These are phyloP conservation scores for Brachyrhaphis roseni DNA, from an alignment of 2,797 vertebrate species.

Conservation along the genomic window DNA sequence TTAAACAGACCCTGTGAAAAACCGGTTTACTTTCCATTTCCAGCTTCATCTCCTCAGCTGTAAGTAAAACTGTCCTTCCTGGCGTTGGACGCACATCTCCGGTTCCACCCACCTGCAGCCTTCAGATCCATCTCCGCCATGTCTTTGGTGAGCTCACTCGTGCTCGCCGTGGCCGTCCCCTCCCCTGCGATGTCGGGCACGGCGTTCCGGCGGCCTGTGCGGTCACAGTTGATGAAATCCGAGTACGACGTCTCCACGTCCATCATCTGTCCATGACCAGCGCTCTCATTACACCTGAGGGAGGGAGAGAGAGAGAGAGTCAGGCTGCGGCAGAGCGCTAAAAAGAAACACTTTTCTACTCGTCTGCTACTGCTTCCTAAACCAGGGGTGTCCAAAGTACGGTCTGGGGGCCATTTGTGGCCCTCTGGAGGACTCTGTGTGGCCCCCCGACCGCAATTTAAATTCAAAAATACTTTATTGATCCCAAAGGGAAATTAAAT, in stretches of 20 bases:
- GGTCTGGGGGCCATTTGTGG: no score
- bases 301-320: constrained; percentile 8
- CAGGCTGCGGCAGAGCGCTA: constrained; percentile 26
- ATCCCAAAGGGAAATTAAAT: no score
- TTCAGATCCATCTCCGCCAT: constrained; percentile 86
- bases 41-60: background rate
- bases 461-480: no score
- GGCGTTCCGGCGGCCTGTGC: constrained; percentile 95
- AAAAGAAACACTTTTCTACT: background rate
- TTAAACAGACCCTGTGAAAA: background rate
- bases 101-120: constrained; percentile 72
- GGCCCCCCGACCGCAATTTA: no score
- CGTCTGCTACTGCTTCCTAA: constrained; percentile 20
- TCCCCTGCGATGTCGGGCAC: constrained; percentile 91
- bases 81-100: background rate
- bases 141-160: constrained; percentile 88
- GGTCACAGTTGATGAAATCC: constrained; percentile 95
- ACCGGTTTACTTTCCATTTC: background rate
- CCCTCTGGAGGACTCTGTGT: no score
- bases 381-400: background rate
- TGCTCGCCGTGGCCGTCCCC: constrained; percentile 72
- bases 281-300: constrained; percentile 78
- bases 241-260: constrained; percentile 95
- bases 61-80: background rate
- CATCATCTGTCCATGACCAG: constrained; percentile 92